A percentile compares a stretch with the other conserved stretches of the same genome.
phyloP scores from a whole-genome alignment of 2,888 invertebrate species.

The Dynastes grantii region DNA sequence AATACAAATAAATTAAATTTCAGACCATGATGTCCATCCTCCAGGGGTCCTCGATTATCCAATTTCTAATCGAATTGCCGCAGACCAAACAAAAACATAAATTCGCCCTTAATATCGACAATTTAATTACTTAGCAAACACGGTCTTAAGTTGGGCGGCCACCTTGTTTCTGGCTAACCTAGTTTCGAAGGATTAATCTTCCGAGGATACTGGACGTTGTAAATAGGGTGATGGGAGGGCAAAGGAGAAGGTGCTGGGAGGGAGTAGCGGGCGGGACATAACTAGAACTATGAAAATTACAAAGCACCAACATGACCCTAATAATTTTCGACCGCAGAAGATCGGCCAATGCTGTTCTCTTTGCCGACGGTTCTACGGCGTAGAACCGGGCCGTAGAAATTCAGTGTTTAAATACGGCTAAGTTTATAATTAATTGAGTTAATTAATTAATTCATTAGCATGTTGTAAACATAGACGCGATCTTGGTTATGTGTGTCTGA shows the following conservation, averaged over 20 bases:
- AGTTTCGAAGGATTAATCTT: slow-evolving; percentile 42
- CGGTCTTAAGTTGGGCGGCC: not conserved
- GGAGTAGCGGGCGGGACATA: not conserved
- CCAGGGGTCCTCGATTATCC: no score
- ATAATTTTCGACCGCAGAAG: slow-evolving; percentile 22
- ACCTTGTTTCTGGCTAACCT: slow-evolving; percentile 33
- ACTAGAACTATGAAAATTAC: slow-evolving; percentile 36
- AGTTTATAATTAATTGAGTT: no score
- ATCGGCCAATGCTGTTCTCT: slow-evolving; percentile 4
- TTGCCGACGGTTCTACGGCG: not conserved
- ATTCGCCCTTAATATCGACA: not conserved
- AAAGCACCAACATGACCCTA: slow-evolving; percentile 19
- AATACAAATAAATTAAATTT: no score
- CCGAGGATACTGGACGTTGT: slow-evolving; percentile 13
- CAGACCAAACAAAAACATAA: no score
- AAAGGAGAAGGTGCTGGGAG: not conserved
- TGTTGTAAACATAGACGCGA: no score
- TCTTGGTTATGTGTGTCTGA: no score
- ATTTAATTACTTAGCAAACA: slow-evolving; percentile 33
- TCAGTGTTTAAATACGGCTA: no score
- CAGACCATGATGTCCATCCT: no score
- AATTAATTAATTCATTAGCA: no score
- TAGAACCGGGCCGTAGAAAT: no score
- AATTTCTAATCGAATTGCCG: no score
- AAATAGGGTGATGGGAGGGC: not conserved